A percentile compares a stretch with the other conserved stretches of the same genome.
phyloP scores from a whole-genome alignment of 2,113 vertebrate species.

The Oreochromis niloticus region DNA sequence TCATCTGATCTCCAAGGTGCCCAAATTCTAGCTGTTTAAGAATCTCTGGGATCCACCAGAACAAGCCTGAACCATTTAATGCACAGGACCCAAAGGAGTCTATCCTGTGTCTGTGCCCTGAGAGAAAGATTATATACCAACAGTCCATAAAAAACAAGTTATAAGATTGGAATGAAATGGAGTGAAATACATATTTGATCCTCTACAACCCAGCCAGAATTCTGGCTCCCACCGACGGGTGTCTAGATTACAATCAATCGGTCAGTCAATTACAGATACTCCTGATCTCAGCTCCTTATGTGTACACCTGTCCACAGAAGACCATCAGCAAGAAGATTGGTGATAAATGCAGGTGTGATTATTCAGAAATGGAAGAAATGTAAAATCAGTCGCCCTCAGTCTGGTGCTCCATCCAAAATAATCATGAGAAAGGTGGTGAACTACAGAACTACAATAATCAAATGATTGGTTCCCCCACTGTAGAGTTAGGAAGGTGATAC shows the following conservation, averaged over 20 bases:
- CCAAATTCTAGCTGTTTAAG: not conserved
- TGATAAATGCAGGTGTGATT: not conserved
- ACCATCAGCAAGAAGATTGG: not conserved
- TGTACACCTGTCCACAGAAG: not conserved
- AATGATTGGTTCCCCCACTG: not conserved
- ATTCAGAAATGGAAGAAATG: not conserved
- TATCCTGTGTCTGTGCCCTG: not conserved
- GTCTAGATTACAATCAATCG: not conserved
- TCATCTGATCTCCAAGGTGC: not conserved
- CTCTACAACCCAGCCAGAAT: not conserved
- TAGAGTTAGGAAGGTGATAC: not conserved
- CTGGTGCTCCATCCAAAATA: not conserved
- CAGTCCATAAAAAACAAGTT: not conserved
- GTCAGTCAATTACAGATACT: not conserved
- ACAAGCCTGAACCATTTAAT: not conserved
- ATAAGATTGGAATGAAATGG: not conserved
- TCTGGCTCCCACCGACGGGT: not conserved
- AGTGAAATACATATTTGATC: not conserved
- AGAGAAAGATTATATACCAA: not conserved
- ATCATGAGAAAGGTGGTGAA: not conserved
- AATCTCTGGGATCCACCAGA: not conserved
- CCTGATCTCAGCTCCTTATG: not conserved
- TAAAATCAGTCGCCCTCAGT: not conserved
- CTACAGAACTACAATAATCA: not conserved
- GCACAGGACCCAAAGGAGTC: not conserved